Evolutionary conservation across 2,797 vertebrate species (phyloP), one percentile per base, ranked within the genome.

Genomic region (Spinibarbus caldwelli): DNA sequence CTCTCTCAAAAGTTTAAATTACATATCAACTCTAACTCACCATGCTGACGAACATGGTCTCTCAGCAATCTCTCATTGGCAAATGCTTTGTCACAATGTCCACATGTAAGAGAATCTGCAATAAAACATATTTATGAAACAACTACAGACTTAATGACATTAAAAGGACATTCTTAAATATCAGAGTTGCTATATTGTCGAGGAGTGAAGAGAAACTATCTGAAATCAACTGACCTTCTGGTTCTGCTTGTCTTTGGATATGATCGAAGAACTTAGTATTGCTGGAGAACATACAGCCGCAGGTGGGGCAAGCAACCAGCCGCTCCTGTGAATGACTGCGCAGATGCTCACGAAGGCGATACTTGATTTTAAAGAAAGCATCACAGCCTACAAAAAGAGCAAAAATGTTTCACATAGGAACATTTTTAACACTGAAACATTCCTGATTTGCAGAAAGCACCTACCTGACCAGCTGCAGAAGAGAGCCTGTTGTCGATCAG

Each of bases 271-370:
- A 78, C 88, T 95, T 93, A 0, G 94, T 96, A 90, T 92, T 96
- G 92, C 91, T 95, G 90, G 94, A 95, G 90, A 95, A 95, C 94
- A 95, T 95, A 91, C 92, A 93, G 87, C 95, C 93, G n/a, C 94
- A 94, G 7, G 94, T 89, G 8, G 95, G 95, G 87, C 93, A 95
- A 26, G 95, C 94, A 6, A 94, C 93, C 7, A 95, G 89, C 6
- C 93, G 91, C 91, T 96, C 93, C 90, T 94, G 91, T 0, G 92
- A 95, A 92, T 91, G 92, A 47, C 92, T 94, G 84, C 95, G 92
- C 92, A 94, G 92, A 91, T 95, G 94, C 66, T 95, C 94, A 9
- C 93, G 92, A 54, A 95, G 70, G 2, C 95, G 93, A 75, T 94
- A 95, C 59, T 91, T 93, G 85, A 95, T 94, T 90, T 94, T 95